phyloP scores from a whole-genome alignment of 2,797 vertebrate genomes.

The Bufotes viridis region DNA sequence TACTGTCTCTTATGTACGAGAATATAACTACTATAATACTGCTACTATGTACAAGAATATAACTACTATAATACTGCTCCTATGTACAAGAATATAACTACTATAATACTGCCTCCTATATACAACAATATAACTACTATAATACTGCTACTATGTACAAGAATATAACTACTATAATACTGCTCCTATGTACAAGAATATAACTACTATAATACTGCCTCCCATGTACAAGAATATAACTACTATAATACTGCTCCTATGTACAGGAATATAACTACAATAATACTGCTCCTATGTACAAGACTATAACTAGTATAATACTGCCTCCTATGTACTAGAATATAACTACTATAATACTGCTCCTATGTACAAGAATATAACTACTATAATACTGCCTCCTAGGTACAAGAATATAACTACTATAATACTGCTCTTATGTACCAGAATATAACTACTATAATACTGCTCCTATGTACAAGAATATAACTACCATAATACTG shows the following conservation, averaged over 20 bases:
- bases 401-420: too few relatives aligned
- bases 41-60: not conserved
- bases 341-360: too few relatives aligned
- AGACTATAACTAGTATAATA: too few relatives aligned
- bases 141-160: not conserved
- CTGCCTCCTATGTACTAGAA: too few relatives aligned
- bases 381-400: too few relatives aligned
- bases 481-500: not conserved
- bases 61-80: slow-evolving; percentile 2
- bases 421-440: not conserved
- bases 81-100: not conserved
- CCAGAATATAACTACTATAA: not conserved
- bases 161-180: not conserved
- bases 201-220: not conserved
- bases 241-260: not conserved
- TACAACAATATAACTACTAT: not conserved
- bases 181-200: not conserved
- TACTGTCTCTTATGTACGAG: not conserved
- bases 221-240: not conserved
- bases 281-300: not conserved
- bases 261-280: not conserved
- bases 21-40: too few relatives aligned
- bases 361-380: too few relatives aligned
- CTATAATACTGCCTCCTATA: too few relatives aligned
- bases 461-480: not conserved